Evolutionary conservation across 2,113 vertebrate species (phyloP).

Genomic region (Cynopterus brachyotis): DNA sequence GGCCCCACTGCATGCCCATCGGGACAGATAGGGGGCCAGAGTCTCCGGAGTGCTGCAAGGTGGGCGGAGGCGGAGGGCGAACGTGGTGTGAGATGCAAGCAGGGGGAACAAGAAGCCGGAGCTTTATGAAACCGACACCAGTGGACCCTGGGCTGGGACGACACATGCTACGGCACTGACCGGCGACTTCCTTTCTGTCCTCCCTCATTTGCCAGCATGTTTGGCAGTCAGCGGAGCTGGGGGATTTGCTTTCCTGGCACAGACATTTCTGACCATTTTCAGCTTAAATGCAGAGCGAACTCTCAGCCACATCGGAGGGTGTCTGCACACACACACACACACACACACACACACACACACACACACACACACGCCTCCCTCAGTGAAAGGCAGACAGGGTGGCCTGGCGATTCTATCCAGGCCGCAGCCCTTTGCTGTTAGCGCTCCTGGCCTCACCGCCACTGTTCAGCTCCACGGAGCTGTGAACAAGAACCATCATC

Average conservation of each 20-base stretch:
- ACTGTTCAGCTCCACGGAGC: not conserved
- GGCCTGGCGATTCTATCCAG: not conserved
- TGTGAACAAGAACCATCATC: not conserved
- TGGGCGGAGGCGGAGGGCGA: too few species aligned
- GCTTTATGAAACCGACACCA: not conserved
- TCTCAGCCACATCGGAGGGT: not conserved
- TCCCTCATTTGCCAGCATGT: not conserved
- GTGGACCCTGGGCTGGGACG: not conserved
- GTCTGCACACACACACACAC: not conserved
- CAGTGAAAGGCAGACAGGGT: not conserved
- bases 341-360: not conserved
- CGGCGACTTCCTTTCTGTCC: not conserved
- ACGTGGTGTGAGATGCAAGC: not conserved
- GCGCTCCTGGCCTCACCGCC: not conserved
- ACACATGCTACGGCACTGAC: not conserved
- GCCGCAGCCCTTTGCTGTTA: not conserved
- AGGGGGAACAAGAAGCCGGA: not conserved
- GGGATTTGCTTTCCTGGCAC: conserved; percentile 39
- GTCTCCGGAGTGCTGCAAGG: not conserved
- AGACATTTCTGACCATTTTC: conserved; percentile 52
- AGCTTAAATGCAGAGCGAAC: conserved; percentile 47
- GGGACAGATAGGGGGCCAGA: not conserved
- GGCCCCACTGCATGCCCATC: rapidly evolving
- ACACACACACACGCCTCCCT: not conserved
- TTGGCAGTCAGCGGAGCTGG: not conserved